A percentile compares a stretch with the other conserved stretches of the same genome.
Evolutionary conservation across 2,888 invertebrate genomes (phyloP).

Genomic region (Ctena decussata): DNA sequence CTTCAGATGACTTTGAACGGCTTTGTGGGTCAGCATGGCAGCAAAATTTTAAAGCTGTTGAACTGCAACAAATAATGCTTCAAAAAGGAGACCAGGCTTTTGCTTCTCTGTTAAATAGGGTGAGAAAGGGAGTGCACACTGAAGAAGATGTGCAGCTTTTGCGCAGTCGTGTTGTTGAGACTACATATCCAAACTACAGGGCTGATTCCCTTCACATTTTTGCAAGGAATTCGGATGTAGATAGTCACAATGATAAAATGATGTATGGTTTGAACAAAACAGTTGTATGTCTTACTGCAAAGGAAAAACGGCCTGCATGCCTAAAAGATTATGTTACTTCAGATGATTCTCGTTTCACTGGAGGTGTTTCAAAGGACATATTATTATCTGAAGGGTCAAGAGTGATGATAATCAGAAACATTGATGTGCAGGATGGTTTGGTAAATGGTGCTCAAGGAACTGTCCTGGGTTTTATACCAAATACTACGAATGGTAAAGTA

Average conservation of each 20-base stretch:
- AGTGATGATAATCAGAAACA: too few species aligned
- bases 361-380: not conserved
- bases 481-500: not conserved
- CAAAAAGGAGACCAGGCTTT: not conserved
- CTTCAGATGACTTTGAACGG: not conserved
- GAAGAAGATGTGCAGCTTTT: not conserved
- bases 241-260: not conserved
- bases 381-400: not conserved
- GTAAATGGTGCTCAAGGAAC: conserved; percentile 17
- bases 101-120: not conserved
- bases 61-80: not conserved
- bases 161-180: not conserved
- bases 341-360: not conserved
- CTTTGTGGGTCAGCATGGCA: not conserved
- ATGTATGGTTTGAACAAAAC: not conserved
- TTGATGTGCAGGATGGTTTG: conserved; percentile 14
- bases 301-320: not conserved
- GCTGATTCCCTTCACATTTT: not conserved
- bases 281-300: not conserved
- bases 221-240: not conserved
- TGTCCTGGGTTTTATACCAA: not conserved
- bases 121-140: not conserved
- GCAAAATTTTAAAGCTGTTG: not conserved
- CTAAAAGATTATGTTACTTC: not conserved
- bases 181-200: not conserved